These are phyloP conservation scores for Margaritifera margaritifera DNA, from an alignment of 2,888 invertebrate genomes.

Conservation along the genomic window DNA sequence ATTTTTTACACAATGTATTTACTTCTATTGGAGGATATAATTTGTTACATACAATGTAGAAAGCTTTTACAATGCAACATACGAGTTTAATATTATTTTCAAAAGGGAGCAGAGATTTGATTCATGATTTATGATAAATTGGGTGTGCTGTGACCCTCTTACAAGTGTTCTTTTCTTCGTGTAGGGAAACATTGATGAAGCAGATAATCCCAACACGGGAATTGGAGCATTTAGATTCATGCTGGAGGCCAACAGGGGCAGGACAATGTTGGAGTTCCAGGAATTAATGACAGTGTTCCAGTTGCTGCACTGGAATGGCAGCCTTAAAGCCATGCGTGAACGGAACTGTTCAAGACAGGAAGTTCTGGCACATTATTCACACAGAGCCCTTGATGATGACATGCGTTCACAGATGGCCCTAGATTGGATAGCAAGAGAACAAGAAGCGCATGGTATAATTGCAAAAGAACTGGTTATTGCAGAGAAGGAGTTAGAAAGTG, in stretches of 20 bases:
- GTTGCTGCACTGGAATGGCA: slow-evolving; percentile 97
- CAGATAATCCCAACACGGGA: slow-evolving; percentile 84
- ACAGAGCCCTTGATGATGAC: slow-evolving; percentile 92
- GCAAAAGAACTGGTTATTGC: slow-evolving; percentile 87
- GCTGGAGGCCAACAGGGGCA: slow-evolving; percentile 80
- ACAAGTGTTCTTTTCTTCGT: slow-evolving; percentile 2
- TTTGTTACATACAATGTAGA: no score
- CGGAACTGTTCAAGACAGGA: slow-evolving; percentile 95
- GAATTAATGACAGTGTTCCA: slow-evolving; percentile 98
- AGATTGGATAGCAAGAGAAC: slow-evolving; percentile 89
- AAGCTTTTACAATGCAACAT: no score
- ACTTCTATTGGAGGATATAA: no score
- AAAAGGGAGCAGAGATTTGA: no score
- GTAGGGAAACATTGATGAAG: slow-evolving; percentile 69
- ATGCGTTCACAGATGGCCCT: slow-evolving; percentile 95
- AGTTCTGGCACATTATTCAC: slow-evolving; percentile 90
- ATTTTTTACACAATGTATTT: no score
- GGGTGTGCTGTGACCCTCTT: not conserved
- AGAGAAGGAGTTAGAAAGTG: slow-evolving; percentile 89
- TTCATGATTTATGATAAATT: not conserved
- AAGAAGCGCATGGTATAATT: slow-evolving; percentile 82
- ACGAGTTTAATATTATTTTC: no score
- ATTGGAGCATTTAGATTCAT: slow-evolving; percentile 81
- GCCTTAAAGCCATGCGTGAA: slow-evolving; percentile 94
- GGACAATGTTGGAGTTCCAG: slow-evolving; percentile 96